These are phyloP conservation scores for Diarsia mendica DNA, from an alignment of 2,888 invertebrate species.

Conservation along the genomic window DNA sequence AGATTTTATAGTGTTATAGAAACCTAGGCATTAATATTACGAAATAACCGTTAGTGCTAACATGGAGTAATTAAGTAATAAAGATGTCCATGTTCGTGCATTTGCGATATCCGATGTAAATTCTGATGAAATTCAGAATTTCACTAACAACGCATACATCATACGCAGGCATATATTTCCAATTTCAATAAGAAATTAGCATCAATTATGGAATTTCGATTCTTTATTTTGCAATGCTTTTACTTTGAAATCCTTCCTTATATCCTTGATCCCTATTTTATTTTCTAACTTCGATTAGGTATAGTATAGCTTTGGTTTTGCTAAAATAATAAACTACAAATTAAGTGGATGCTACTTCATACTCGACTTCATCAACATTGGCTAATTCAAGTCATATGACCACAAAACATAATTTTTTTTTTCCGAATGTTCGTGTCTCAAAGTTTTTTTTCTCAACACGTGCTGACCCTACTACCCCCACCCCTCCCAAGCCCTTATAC, in stretches of 20 bases:
- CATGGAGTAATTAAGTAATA: constrained; percentile 16
- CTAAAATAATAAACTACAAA: background rate
- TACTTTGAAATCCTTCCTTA: background rate
- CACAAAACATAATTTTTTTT: background rate
- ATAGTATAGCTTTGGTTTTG: background rate
- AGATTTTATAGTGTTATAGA: background rate
- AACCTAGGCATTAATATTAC: constrained; percentile 1
- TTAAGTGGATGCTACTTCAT: background rate
- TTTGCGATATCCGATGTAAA: background rate
- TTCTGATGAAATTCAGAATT: constrained; percentile 1
- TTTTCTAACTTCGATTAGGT: background rate
- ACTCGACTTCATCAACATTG: background rate
- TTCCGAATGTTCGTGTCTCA: background rate
- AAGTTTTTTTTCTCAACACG: constrained; percentile 28
- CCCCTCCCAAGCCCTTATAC: constrained; percentile 13
- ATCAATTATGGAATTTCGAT: background rate
- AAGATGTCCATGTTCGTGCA: constrained; percentile 19
- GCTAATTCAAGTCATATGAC: background rate
- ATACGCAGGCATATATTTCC: constrained; percentile 7
- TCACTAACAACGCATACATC: background rate
- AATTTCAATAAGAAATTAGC: constrained; percentile 5
- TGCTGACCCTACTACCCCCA: constrained; percentile 56
- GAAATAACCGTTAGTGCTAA: constrained; percentile 9
- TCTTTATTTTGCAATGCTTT: background rate
- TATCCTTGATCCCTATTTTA: background rate